Evolutionary conservation across 2,888 invertebrate genomes (phyloP).

Genomic region (Coleophora flavipennella): DNA sequence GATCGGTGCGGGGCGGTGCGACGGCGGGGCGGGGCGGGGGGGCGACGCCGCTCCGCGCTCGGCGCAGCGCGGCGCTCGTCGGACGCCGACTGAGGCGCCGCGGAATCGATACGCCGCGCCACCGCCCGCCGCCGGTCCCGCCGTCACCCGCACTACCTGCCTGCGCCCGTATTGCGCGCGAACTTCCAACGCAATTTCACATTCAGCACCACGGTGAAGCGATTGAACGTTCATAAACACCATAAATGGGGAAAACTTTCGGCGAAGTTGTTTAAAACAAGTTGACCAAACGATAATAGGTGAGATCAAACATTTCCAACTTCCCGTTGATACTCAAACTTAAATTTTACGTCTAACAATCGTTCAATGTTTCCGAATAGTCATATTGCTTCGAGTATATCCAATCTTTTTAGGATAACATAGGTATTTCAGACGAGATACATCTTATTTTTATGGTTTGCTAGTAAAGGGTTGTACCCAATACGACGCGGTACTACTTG

Average conservation of each 20-base stretch:
- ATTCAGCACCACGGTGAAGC: slow-evolving; percentile 71
- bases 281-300: too few species aligned
- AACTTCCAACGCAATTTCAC: slow-evolving; percentile 72
- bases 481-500: slow-evolving; percentile 19
- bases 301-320: too few species aligned
- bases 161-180: slow-evolving; percentile 68
- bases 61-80: slow-evolving; percentile 71
- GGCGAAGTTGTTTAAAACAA: slow-evolving; percentile 17
- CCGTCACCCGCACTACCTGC: slow-evolving; percentile 41
- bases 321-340: too few species aligned
- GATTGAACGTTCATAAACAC: slow-evolving; percentile 71
- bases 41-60: slow-evolving; percentile 61
- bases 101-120: slow-evolving; percentile 62
- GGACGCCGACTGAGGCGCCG: slow-evolving; percentile 68
- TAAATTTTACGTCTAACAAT: too few species aligned
- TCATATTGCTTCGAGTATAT: too few species aligned
- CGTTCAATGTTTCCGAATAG: too few species aligned
- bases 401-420: too few species aligned
- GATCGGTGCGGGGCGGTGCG: slow-evolving; percentile 30
- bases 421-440: too few species aligned
- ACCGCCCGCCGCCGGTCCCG: slow-evolving; percentile 44
- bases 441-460: too few species aligned
- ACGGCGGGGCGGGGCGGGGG: slow-evolving; percentile 40
- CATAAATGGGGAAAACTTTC: slow-evolving; percentile 66
- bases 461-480: too few species aligned